Evolutionary conservation across 2,888 invertebrate genomes (phyloP).

Genomic region (Tetragonisca angustula): DNA sequence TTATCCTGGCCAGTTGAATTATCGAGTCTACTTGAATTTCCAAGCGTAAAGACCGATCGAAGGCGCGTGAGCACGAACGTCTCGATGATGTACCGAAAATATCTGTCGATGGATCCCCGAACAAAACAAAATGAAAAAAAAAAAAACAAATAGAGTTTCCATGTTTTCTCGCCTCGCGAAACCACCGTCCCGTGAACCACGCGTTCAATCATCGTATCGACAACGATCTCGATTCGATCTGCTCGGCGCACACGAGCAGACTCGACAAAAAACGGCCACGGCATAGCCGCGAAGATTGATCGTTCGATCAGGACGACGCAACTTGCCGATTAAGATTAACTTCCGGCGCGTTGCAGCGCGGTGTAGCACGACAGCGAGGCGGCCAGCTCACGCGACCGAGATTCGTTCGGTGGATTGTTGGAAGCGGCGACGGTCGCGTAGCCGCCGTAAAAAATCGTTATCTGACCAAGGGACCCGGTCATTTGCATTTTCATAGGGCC

Average conservation of each 20-base stretch:
- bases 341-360: constrained; percentile 25
- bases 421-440: constrained; percentile 8
- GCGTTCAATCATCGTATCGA: constrained; percentile 43
- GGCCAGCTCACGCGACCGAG: constrained; percentile 32
- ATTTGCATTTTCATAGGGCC: constrained; percentile 70
- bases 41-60: too few relatives aligned
- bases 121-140: too few relatives aligned
- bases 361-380: not conserved
- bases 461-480: constrained; percentile 38
- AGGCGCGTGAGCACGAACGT: too few relatives aligned
- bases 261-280: not conserved
- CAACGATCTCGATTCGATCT: constrained; percentile 34
- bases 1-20: too few relatives aligned
- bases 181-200: not conserved
- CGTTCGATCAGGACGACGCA: constrained; percentile 17
- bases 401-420: constrained; percentile 46
- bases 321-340: constrained; percentile 35
- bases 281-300: not conserved
- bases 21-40: too few relatives aligned
- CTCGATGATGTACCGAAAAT: not conserved
- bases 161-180: not conserved
- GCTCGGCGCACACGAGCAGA: constrained; percentile 14
- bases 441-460: constrained; percentile 55
- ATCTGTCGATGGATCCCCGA: not conserved
- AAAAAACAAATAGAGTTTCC: not conserved